These are phyloP conservation scores for Pristionchus exspectatus DNA, from an alignment of 2,888 invertebrate species.

Conservation along the genomic window DNA sequence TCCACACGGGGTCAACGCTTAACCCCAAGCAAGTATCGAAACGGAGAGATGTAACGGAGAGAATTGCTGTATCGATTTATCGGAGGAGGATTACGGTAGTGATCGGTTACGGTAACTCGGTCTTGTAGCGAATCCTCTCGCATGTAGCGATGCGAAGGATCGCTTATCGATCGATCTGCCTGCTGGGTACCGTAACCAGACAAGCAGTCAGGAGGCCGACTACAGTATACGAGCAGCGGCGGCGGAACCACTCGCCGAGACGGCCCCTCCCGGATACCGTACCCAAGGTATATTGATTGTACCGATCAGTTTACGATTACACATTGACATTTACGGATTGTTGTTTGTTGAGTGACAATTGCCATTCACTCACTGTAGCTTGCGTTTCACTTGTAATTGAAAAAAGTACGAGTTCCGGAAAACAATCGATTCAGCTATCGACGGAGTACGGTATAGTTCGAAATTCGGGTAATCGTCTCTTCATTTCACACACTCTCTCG, in stretches of 20 bases:
- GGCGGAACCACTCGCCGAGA: background rate
- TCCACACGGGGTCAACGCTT: background rate
- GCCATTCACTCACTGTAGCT: no score
- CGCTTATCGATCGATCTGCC: background rate
- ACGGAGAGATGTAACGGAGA: background rate
- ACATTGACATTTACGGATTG: no score
- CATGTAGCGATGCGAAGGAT: slow-evolving; percentile 24
- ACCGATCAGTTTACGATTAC: background rate
- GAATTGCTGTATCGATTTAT: background rate
- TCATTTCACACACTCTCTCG: no score
- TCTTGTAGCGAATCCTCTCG: background rate
- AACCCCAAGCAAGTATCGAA: slow-evolving; percentile 22
- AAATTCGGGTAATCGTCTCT: no score
- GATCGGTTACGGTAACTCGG: background rate
- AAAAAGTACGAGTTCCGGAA: no score
- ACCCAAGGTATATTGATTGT: background rate
- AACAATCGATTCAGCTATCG: no score
- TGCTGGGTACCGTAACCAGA: slow-evolving; percentile 25
- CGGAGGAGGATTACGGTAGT: background rate
- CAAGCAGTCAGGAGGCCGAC: background rate
- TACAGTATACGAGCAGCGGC: background rate
- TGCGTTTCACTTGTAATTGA: no score
- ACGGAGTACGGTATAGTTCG: no score
- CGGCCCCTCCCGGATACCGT: background rate
- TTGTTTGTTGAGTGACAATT: no score